Evolutionary conservation across 2,797 vertebrate genomes (phyloP), one percentile per base, ranked within the genome.

Genomic region (Molossus molossus): DNA sequence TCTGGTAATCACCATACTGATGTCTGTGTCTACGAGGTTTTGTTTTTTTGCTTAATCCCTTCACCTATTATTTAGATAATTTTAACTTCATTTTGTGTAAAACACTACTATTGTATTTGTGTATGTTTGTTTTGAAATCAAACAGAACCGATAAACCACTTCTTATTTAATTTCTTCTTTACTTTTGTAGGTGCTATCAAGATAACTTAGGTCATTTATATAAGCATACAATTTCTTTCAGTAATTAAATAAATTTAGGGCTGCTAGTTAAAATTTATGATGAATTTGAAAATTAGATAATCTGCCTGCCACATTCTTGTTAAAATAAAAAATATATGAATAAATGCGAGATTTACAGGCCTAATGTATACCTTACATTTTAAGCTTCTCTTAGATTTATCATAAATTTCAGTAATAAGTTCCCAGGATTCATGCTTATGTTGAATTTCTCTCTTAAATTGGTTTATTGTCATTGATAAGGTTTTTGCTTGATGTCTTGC

Each of bases 381-480:
- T 87, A 82, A 82, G 3, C 20, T 95, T 75, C 23, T 75, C 14
- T 60, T 75, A 58, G 25, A 53, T 82, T 20, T 40, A 67, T 87
- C 6, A 53, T 87, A n/a, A 82, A 83, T 76, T 82, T 83, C n/a
- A 53, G 9, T 82, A 55, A 53, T 62, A 82, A 62, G 18, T 27
- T 21, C 10, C n/a, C 55, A 64, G 2, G 62, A 60, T 69, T 95
- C 48, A 62, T 69, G 45, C 53, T 76, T 45, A 9, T 55, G 27
- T 76, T n/a, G 20, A 60, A 69, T 82, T 91, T 91, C 33, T 82
- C 25, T 73, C 60, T 75, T 81, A 82, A 82, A 82, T 33, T 69
- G 11, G 23, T 76, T 62, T 75, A 77, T 55, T 87, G 14, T 67
- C 58, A 53, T 10, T 53, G 67, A 75, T 25, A 76, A 87, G 4